Base-by-base conservation (phyloP, 2,797 vertebrate species). In the Denticeps clupeoides region DNA sequence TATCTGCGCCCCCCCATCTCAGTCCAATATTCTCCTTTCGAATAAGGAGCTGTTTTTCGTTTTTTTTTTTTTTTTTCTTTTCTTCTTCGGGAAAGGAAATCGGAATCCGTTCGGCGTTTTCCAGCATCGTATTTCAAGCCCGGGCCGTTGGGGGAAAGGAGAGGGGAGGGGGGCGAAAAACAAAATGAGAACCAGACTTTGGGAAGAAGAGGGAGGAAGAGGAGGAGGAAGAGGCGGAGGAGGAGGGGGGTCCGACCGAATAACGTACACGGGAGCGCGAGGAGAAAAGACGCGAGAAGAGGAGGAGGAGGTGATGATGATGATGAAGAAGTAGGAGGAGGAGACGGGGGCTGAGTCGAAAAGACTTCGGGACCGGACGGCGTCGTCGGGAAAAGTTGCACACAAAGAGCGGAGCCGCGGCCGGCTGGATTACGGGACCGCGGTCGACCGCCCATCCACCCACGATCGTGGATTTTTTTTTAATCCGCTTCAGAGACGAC, bases 111-210 rank as follows among this genome's bases (percentile, higher is more conserved):
- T 68, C 45, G 58, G 60, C 49, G 31, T 64, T 73, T 79, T 76
- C 67, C 47, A 47, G 68, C 57, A 54, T 79, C 71, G 60, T 32
- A 62, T 79, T 82, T 78, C 75, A 75, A 59, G 59, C 56, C 44
- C 51, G 69, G 60, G 64, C 45, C 56, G 49, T 52, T 58, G 41
- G 45, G 60, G 49, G 52, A 45, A 45, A 53, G 42, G 2, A 4
- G n/a, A 18, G 28, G 11, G 19, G n/a, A 12, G 5, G 62, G 47
- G 49, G 8, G n/a, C 3, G n/a, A 44, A 47, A 56, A 65, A 65
- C 50, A 46, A 78, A 82, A 81, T 77, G 74, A 79, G 68, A 78
- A 81, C 61, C 75, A 82, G 79, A 77, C 60, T 58, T 55, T 42
- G 55, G 59, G 56, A 58, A 53, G 51, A 51, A 55, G 54, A 47